These are phyloP conservation scores for Hymenopus coronatus DNA, from an alignment of 2,888 invertebrate genomes.

Conservation along the genomic window DNA sequence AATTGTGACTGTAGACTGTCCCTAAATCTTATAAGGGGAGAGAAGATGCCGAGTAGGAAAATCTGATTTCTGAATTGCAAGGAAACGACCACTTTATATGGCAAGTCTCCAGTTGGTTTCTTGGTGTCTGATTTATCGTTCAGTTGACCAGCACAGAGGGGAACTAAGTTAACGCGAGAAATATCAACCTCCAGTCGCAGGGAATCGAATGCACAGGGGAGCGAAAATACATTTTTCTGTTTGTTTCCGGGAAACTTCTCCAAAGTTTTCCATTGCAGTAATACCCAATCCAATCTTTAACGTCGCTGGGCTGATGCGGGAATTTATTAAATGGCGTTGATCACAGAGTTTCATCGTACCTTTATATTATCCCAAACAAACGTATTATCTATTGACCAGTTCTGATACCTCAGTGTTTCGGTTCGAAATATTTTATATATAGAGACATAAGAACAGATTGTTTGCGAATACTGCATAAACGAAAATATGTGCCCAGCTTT, in stretches of 20 bases:
- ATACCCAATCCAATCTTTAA: background rate
- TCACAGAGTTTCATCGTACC: background rate
- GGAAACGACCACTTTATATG: background rate
- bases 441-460: too few species aligned
- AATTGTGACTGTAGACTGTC: background rate
- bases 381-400: background rate
- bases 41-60: background rate
- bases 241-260: background rate
- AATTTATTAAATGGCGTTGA: too few species aligned
- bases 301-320: background rate
- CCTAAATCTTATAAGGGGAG: background rate
- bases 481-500: too few species aligned
- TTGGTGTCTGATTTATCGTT: background rate
- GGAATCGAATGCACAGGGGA: background rate
- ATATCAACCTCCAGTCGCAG: background rate
- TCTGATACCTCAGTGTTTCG: background rate
- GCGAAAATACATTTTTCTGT: background rate
- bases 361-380: background rate
- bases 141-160: background rate
- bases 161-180: background rate
- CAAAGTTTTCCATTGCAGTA: background rate
- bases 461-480: too few species aligned
- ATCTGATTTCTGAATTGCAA: conserved; percentile 1
- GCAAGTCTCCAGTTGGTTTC: background rate
- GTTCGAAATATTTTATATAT: too few species aligned